Conservation (phyloP, 1,140 invertebrate species). For the Caenorhabditis brenneri region DNA sequence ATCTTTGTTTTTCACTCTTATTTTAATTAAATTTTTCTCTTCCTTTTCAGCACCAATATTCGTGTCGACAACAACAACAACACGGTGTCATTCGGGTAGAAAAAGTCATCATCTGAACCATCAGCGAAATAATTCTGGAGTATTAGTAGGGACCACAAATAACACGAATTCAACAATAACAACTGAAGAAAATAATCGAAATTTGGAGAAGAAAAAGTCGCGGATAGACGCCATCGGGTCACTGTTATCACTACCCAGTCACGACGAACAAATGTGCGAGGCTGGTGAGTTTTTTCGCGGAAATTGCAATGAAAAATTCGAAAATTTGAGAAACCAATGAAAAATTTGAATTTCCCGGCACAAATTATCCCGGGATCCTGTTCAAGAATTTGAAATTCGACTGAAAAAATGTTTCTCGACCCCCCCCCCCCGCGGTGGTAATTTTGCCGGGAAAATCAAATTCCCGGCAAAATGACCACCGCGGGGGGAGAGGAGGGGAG, state of each 20-base stretch:
- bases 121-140: neutral
- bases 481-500: neutral
- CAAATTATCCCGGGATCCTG: too few species aligned
- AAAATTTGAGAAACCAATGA: too few species aligned
- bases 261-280: neutral
- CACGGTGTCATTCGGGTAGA: constrained; percentile 27
- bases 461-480: too few species aligned
- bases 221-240: constrained; percentile 18
- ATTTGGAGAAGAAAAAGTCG: constrained; percentile 9
- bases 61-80: constrained; percentile 7
- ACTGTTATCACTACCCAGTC: neutral
- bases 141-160: too few species aligned
- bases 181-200: neutral
- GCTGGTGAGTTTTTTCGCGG: neutral
- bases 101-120: neutral
- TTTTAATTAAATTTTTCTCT: too few species aligned
- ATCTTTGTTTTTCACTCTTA: too few species aligned
- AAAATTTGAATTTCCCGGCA: too few species aligned
- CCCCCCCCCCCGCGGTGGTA: too few species aligned
- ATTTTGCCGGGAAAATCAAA: too few species aligned
- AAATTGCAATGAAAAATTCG: neutral
- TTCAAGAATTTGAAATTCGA: too few species aligned
- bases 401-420: too few species aligned
- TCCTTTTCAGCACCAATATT: neutral
- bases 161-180: too few species aligned